Evolutionary conservation across 2,888 invertebrate species (phyloP), one percentile per base, ranked within the genome.

Genomic region (Epiblema foenella): DNA sequence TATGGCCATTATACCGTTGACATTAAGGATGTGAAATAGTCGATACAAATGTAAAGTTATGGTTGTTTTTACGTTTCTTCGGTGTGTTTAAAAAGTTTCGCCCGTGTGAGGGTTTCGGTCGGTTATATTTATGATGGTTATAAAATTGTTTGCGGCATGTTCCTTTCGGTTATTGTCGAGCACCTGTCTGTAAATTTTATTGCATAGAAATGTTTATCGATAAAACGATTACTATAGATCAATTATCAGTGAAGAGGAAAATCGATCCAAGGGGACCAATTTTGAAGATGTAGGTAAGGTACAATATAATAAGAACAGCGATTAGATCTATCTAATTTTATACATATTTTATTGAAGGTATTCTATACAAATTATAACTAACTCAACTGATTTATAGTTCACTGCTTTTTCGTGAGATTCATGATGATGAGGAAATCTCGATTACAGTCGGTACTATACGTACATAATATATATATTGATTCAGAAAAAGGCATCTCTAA

Each of bases 71-170:
- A 65, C 76, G 77, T 78, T 83, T 81, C 82, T 83, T 82, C 79
- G 80, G 83, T 85, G 83, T 85, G 83, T 87, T 85, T 85, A 82
- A 83, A 85, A 86, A 88, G 85, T 81, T 82, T 79, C 77, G 78
- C 76, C 79, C 83, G 83, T 82, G 82, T 84, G 79, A 81, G 81
- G 81, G 81, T 83, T 81, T 83, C 84, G 85, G 83, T 81, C 78
- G 79, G 82, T 87, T 85, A 84, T 90, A 90, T 92, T 93, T 92
- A 93, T 86, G 88, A 82, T 79, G 75, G 87, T 85, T 87, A 91
- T 93, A 93, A 93, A 92, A 91, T 85, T 89, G 93, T 91, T 88
- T 88, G 91, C 89, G 92, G 92, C 85, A 80, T 75, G 89, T 90
- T 87, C 83, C 83, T 77, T 86, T 86, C 81, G 83, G 79, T 83